A percentile compares a stretch with the other conserved stretches of the same genome.
Conservation (phyloP, 2,797 vertebrate genomes). For the Cyprinella venusta region DNA sequence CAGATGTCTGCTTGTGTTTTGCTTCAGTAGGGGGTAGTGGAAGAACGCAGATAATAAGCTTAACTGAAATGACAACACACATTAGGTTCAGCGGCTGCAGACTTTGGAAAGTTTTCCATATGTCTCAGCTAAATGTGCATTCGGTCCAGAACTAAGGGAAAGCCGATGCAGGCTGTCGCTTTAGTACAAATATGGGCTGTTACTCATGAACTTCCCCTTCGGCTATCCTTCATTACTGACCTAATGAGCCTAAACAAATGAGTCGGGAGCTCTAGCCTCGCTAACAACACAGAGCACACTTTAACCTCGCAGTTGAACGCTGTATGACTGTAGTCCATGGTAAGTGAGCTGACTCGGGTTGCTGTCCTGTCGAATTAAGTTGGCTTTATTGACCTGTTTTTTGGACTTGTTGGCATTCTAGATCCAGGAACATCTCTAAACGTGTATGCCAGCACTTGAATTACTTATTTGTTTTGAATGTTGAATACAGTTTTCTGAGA, state of each 20-base stretch:
- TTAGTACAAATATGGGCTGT: slow-evolving; percentile 55
- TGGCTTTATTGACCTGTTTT: slow-evolving; percentile 14
- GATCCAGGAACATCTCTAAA: not conserved
- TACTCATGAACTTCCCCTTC: slow-evolving; percentile 53
- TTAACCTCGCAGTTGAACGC: not conserved
- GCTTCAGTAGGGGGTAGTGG: slow-evolving; percentile 9
- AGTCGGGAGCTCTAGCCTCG: slow-evolving; percentile 39
- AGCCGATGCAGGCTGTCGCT: slow-evolving; percentile 49
- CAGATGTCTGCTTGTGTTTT: slow-evolving; percentile 46
- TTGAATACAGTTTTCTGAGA: not conserved
- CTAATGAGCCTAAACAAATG: slow-evolving; percentile 61
- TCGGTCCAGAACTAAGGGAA: slow-evolving; percentile 16
- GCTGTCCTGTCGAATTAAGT: slow-evolving; percentile 25
- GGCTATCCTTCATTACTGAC: slow-evolving; percentile 61
- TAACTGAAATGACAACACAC: slow-evolving; percentile 55
- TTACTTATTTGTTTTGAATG: not conserved
- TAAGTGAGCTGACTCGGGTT: slow-evolving; percentile 4
- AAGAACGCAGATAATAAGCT: slow-evolving; percentile 46
- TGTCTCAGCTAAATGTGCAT: slow-evolving; percentile 54
- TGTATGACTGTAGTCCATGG: not conserved
- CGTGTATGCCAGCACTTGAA: not conserved
- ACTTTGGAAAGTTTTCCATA: slow-evolving; percentile 54
- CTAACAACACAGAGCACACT: slow-evolving; percentile 31
- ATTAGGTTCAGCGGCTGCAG: slow-evolving; percentile 55
- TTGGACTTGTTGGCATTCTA: not conserved